Evolutionary conservation across 2,888 invertebrate species (phyloP).

Genomic region (Platerodrilus igneus): DNA sequence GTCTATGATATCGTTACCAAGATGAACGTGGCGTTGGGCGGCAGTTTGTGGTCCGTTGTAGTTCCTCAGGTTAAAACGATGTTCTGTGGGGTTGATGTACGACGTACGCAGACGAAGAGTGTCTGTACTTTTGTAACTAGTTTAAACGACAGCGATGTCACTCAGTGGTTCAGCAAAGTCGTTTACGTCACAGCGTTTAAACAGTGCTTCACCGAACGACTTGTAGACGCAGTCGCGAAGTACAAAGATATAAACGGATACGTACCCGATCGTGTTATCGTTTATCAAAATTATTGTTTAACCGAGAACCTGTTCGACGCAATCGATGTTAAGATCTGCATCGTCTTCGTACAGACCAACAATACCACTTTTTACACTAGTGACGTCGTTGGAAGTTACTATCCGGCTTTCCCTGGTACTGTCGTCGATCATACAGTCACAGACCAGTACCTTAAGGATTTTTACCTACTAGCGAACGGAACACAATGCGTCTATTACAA

Average conservation of each 20-base stretch:
- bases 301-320: neutral
- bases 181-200: neutral
- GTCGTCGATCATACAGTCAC: conserved; percentile 1
- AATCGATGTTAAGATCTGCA: neutral
- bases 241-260: conserved; percentile 4
- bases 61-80: conserved; percentile 3
- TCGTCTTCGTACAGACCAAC: too few species aligned
- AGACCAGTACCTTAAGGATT: neutral
- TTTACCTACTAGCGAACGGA: conserved; percentile 3
- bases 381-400: neutral
- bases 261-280: neutral
- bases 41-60: conserved; percentile 1
- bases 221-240: neutral
- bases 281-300: conserved; percentile 5
- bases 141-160: conserved; percentile 1
- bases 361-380: too few species aligned
- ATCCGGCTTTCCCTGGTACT: neutral
- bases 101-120: neutral
- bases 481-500: neutral
- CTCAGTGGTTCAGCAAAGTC: conserved; percentile 8
- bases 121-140: conserved; percentile 7
- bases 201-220: neutral
- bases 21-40: conserved; percentile 2
- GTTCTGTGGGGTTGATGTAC: conserved; percentile 4
- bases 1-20: neutral